Base-by-base conservation (phyloP, 2,113 vertebrate species). In the Python bivittatus region DNA sequence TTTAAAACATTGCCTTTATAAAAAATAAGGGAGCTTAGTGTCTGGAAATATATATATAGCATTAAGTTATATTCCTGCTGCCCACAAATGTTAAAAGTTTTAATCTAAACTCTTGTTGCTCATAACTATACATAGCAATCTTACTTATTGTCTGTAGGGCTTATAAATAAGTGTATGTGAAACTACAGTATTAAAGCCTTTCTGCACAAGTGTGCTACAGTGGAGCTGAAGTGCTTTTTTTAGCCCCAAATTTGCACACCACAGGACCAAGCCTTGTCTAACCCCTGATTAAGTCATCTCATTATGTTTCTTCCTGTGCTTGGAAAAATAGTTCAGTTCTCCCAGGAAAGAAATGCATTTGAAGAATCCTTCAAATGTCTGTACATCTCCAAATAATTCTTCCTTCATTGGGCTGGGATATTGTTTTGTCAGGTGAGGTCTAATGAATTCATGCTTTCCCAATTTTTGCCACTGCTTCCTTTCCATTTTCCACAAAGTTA, bases 11-110 rank as follows among this genome's bases (percentile, higher is more conserved):
- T 5, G 54, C 20, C 7, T 8, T 22, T 12, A 12, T 15, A 42
- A 22, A 29, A 56, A 23, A 52, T 83, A 92, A 90, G 54, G 88
- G 22, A 17, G 6, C 86, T 93, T 89, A 94, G 60, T 1, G 61
- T 38, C 85, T 0, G 20, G 15, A 88, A 38, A 86, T 85, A 6
- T 38, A 6, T 38, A 48, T 79, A 94, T 68, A 58, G 90, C 0
- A 0, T 42, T 95, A 95, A 94, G 92, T 91, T 90, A 83, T 86
- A 1, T 0, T 79, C 90, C 92, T 0, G 0, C 94, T 95, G 93
- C 64, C 33, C 2, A 13, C 92, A 94, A 95, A 93, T 61, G 12
- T 56, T 91, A 94, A 95, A 60, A n/a, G 13, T 53, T 48, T 27
- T 64, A 88, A 86, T 54, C 9, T 11, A 84, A 84, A 38, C 2